These are phyloP conservation scores for Pyrocephalus nanus DNA, from an alignment of 2,797 vertebrate genomes.

Conservation along the genomic window DNA sequence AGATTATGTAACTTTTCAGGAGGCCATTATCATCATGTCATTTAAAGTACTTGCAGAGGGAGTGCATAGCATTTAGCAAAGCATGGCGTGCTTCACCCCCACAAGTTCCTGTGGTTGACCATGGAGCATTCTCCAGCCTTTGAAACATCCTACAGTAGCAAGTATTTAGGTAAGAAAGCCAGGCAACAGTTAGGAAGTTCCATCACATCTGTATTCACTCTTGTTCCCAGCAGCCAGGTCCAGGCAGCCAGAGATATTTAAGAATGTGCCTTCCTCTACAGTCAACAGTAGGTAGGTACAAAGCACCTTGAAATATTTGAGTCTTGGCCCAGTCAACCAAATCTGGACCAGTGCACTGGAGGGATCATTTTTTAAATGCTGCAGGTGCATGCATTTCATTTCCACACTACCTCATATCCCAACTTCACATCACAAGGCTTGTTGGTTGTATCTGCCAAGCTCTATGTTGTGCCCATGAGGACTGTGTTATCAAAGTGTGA, in stretches of 20 bases:
- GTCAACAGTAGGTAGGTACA: background rate
- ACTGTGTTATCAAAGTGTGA: background rate
- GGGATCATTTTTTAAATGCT: background rate
- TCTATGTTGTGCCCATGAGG: background rate
- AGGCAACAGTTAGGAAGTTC: background rate
- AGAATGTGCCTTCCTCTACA: background rate
- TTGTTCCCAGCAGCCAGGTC: background rate
- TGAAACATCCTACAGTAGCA: background rate
- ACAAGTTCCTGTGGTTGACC: background rate
- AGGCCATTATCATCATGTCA: background rate
- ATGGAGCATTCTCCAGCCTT: background rate
- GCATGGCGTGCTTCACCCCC: background rate
- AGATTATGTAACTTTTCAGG: background rate
- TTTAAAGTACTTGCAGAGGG: background rate
- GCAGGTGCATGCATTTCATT: accelerated
- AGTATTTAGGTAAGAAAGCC: background rate
- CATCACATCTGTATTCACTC: background rate
- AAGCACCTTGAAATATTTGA: background rate
- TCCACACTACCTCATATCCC: background rate
- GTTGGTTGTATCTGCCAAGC: background rate
- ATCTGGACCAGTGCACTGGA: background rate
- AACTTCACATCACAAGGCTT: background rate
- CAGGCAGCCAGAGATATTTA: background rate
- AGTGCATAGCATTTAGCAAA: background rate
- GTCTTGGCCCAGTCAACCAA: background rate